Conservation (phyloP, 2,113 vertebrate species). For the Limanda limanda region DNA sequence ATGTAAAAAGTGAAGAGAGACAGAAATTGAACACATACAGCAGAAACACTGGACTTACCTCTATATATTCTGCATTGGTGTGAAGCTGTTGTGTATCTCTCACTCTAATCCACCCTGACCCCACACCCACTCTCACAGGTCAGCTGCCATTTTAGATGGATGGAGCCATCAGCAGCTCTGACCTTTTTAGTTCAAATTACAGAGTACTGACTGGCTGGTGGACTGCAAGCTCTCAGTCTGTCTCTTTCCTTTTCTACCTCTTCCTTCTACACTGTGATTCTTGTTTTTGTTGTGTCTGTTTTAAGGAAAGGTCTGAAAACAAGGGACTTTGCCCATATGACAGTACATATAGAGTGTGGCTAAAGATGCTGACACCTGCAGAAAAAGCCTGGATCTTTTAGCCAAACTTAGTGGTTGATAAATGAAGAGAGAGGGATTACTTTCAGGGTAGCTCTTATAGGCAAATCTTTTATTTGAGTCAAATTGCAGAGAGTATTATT, state of each 20-base stretch:
- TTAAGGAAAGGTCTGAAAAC: too few relatives aligned
- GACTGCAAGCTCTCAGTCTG: constrained; percentile 29
- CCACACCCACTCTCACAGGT: constrained; percentile 62
- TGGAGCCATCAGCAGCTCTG: constrained; percentile 74
- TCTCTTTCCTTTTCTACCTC: not conserved
- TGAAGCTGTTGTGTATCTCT: constrained; percentile 18
- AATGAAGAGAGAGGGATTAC: too few relatives aligned
- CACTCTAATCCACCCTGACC: constrained; percentile 48
- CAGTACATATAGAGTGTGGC: too few relatives aligned
- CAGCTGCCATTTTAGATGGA: constrained; percentile 78
- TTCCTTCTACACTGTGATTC: not conserved
- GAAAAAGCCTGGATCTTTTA: too few relatives aligned
- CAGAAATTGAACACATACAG: not conserved
- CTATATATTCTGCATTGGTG: not conserved
- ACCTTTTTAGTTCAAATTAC: constrained; percentile 75
- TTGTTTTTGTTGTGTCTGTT: not conserved
- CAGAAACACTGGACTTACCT: not conserved
- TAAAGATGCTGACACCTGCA: not conserved
- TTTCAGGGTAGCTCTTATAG: too few relatives aligned
- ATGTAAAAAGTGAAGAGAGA: constrained; percentile 36
- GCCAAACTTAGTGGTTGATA: too few relatives aligned
- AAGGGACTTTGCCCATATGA: too few relatives aligned
- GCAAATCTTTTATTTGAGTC: too few relatives aligned
- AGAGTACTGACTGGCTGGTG: constrained; percentile 23
- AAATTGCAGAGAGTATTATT: too few relatives aligned